Base-by-base conservation (phyloP, 2,113 vertebrate species). In the Ia io region DNA sequence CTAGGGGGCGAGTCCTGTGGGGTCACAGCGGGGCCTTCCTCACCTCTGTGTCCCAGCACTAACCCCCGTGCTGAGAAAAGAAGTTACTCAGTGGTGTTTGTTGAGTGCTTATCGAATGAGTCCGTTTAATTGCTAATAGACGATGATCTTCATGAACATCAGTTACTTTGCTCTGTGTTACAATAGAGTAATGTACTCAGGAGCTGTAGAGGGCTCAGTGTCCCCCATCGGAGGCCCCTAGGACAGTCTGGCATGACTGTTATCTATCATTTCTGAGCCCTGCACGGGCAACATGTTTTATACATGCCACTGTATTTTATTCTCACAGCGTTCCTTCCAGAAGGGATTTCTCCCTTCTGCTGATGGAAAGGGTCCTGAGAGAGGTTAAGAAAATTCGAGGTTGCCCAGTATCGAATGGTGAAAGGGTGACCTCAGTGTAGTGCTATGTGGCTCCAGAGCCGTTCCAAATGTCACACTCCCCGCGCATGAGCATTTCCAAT, bases 1-100 rank as follows among this genome's bases (percentile, higher is more conserved):
- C 74, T 42, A 87, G 51, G 71, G 67, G 80, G 40, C 77, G 37
- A 56, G 77, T 92, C 70, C 94, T 69, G 49, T 94, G 90, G 85
- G 90, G 67, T 87, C 65, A 7, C 82, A 78, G 0, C 30, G 17
- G 32, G 47, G 37, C 37, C 37, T 37, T 37, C 2, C 37, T 37
- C 37, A 37, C 37, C 37, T 37, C 37, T 37, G 37, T 5, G 23
- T 61, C 23, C 79, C 84, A 40, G 30, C 5, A 14, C 49, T 18
- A 40, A 61, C 32, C 16, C 6, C 16, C 9, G 0, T n/a, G 17
- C 80, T 6, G 63, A 90, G 47, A 82, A 70, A 70, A 51, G 40
- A n/a, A 42, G 51, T 70, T 53, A n/a, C 10, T 70, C 40, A 4
- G 5, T 88, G 73, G 74, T 79, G 71, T 69, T 18, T 17, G 61